Base-by-base conservation (phyloP, 2,888 invertebrate genomes). In the Platycnemis pennipes region DNA sequence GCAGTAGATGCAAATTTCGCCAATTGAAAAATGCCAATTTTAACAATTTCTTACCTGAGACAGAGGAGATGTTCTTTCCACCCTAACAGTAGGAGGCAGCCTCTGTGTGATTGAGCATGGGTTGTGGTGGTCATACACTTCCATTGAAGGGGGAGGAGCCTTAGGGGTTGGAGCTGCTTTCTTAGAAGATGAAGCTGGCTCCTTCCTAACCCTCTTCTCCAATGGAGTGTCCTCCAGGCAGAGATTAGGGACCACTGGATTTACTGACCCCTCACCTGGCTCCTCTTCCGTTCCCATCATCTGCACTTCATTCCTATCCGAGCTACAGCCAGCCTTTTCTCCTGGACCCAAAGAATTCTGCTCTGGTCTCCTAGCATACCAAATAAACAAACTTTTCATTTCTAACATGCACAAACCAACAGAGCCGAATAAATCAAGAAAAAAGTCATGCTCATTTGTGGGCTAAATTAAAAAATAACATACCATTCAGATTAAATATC, bases 61-160 rank as follows among this genome's bases (percentile, higher is more conserved):
- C 4, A 31, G 26, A 22, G 45, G 13, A 26, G 63, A 63, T 26
- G 63, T 69, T 16, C 22, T 91, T 42, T 91, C 91, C 26, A 91
- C 91, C 44, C 91, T 91, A 5, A 91, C 91, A 69, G 63, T 44
- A 63, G 44, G 22, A n/a, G 63, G 91, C 11, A 26, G 63, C 44
- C 91, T 56, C 91, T 44, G 56, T 2, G 91, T 63, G 44, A 44
- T 44, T 56, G 63, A 44, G 31, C 91, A 91, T n/a, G 91, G 91
- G n/a, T 91, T 91, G n/a, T 45, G 56, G 31, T 63, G 42, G 91
- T 91, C 91, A 44, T 91, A 91, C 13, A 91, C 42, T 7, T 91
- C 37, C 16, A 91, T 69, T 16, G 44, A 26, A 44, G 26, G 44
- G 44, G 63, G 31, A 63, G 69, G 44, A 13, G 4, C n/a, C n/a